Percentiles rank a stretch among this genome's conserved stretches.
Evolutionary conservation across 1,140 invertebrate genomes (phyloP).

Genomic region (Neomicropteryx cornuta): DNA sequence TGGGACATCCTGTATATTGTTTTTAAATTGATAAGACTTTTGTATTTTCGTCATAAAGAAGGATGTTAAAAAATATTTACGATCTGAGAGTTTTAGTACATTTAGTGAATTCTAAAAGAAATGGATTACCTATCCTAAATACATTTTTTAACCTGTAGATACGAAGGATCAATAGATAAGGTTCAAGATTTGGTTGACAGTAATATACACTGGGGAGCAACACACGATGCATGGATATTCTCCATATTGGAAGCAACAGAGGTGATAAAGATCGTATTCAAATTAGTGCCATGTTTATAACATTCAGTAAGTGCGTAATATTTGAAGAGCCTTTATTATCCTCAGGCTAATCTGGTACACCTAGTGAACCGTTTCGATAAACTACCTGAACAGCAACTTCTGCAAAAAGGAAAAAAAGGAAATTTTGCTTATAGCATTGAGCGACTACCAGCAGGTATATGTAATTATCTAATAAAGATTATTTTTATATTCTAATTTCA

Average conservation of each 20-base stretch:
- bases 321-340: slow-evolving; percentile 11
- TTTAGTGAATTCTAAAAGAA: too few relatives aligned
- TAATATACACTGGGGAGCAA: slow-evolving; percentile 41
- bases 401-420: slow-evolving; percentile 27
- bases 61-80: too few relatives aligned
- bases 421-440: slow-evolving; percentile 40
- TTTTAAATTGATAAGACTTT: too few relatives aligned
- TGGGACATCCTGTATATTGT: too few relatives aligned
- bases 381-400: slow-evolving; percentile 26
- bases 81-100: too few relatives aligned
- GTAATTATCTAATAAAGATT: slow-evolving; percentile 2
- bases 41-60: too few relatives aligned
- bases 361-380: slow-evolving; percentile 33
- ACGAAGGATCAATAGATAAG: slow-evolving; percentile 36
- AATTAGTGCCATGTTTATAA: too few relatives aligned
- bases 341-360: slow-evolving; percentile 28
- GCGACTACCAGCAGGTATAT: slow-evolving; percentile 38
- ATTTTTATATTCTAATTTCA: slow-evolving; percentile 1
- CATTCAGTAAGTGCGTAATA: too few relatives aligned
- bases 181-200: slow-evolving; percentile 37
- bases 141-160: slow-evolving; percentile 16
- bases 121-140: neutral
- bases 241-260: slow-evolving; percentile 35
- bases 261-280: slow-evolving; percentile 19
- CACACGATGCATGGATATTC: slow-evolving; percentile 45